Evolutionary conservation across 2,888 invertebrate genomes (phyloP).

Genomic region (Plagodis pulveraria): DNA sequence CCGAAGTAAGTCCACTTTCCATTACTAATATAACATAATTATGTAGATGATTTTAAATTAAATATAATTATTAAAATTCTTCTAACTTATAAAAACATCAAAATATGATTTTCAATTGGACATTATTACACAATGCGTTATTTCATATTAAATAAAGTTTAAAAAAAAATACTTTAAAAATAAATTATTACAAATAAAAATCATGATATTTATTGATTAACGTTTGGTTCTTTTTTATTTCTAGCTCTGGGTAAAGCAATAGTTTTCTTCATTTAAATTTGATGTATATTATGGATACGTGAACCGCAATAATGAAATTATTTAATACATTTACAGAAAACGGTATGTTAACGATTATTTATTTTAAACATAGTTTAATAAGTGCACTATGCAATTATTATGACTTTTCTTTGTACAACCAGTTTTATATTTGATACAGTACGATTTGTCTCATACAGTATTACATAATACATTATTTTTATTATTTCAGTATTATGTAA

Average conservation of each 20-base stretch:
- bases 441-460: no score
- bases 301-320: background rate
- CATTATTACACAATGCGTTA: no score
- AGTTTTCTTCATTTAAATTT: background rate
- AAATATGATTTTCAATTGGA: no score
- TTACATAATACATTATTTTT: no score
- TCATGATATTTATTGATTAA: background rate
- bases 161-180: no score
- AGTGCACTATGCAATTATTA: no score
- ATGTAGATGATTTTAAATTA: background rate
- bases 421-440: no score
- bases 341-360: conserved; percentile 9
- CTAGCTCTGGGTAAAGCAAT: conserved; percentile 20
- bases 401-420: no score
- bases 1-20: conserved; percentile 12
- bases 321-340: conserved; percentile 15
- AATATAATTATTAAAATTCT: no score
- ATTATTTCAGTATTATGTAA: conserved; percentile 18
- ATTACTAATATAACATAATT: background rate
- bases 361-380: background rate
- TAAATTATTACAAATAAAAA: background rate
- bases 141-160: no score
- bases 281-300: background rate
- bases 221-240: conserved; percentile 6
- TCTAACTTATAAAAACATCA: no score